Base-by-base conservation (phyloP, 2,113 vertebrate species). In the Gadus macrocephalus region DNA sequence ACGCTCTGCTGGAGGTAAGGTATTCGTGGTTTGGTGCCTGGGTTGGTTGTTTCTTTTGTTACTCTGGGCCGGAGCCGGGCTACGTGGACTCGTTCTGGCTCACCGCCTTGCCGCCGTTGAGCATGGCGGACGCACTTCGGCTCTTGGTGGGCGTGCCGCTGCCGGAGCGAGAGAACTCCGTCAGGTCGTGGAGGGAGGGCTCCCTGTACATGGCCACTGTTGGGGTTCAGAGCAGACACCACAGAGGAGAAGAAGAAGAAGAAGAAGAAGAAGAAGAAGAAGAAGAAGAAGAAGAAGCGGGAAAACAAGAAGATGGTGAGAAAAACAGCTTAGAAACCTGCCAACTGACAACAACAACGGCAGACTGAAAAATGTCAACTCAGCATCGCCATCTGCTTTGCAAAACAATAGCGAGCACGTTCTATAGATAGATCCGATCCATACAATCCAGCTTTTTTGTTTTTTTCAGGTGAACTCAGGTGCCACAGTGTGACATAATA, bases 161-260 rank as follows among this genome's bases (percentile, higher is more conserved):
- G 85, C 96, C 95, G 16, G 96, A 98, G 76, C 96, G 94, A 73
- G 96, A 97, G 91, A 98, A 98, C 90, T 99, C 97, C 69, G 97
- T 97, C 86, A 99, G 93, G 80, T 98, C 97, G 6, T 99, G 97
- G 74, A 99, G 94, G 56, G 97, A 99, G 22, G 97, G 97, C 89
- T 99, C 97, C 91, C 96, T 95, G 91, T 99, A 99, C 95, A 99
- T 98, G 81, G 96, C 96, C 92, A 99, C 97, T 99, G 91, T 67
- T 16, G 15, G n/a, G 55, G 5, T n/a, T 5, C 15, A n/a, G 16
- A 6, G 16, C 55, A n/a, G 55, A 58, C 55, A 58, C 15, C 55
- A 58, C 42, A 49, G 42, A 49, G 11, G 12, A 9, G 42, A 49
- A 49, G 42, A 49, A 49, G 9, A 49, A 49, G 42, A 14, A 49